Evolutionary conservation across 2,888 invertebrate genomes (phyloP), one percentile per base, ranked within the genome.

Genomic region (Pseudanteris insignis): DNA sequence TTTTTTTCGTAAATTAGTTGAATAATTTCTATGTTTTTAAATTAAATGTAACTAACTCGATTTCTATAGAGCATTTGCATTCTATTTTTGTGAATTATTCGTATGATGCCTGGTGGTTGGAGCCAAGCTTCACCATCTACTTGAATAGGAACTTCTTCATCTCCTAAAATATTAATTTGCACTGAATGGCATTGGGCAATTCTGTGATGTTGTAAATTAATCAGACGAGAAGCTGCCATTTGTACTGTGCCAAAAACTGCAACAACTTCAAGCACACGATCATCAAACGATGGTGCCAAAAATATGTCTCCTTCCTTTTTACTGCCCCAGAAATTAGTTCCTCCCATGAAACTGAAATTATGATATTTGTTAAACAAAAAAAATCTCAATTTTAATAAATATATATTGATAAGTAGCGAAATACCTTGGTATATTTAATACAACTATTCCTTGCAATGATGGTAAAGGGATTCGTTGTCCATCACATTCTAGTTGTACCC

Each of bases 91-190:
- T 97, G 97, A 68, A 95, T 88, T 67, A 98, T 96, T 48, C 94
- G 85, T 67, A 98, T 94, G 77, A 95, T 93, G 25, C 97, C 97
- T 0, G 98, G 96, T 0, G 95, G 94, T 80, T 97, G 97, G 28
- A 96, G 85, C 97, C 97, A 97, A 1, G 97, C 96, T 81, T 98
- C 98, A 0, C 97, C 98, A 76, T 98, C 97, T 28, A 96, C 96
- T 82, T 93, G 94, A 43, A 96, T 92, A 0, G 96, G 96, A 10
- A 96, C 94, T 40, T 94, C 92, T 81, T 88, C 96, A 36, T 92
- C 91, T 10, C 92, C 96, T 69, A 96, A 83, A 71, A 98, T 96
- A 75, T 94, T 96, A 67, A 97, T 96, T 82, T 96, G 96, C 1
- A 98, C 92, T 26, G 92, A 92, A 68, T 95, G 90, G 78, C 97